Evolutionary conservation across 2,797 vertebrate species (phyloP).

Genomic region (Gymnoscopelus microlampas): DNA sequence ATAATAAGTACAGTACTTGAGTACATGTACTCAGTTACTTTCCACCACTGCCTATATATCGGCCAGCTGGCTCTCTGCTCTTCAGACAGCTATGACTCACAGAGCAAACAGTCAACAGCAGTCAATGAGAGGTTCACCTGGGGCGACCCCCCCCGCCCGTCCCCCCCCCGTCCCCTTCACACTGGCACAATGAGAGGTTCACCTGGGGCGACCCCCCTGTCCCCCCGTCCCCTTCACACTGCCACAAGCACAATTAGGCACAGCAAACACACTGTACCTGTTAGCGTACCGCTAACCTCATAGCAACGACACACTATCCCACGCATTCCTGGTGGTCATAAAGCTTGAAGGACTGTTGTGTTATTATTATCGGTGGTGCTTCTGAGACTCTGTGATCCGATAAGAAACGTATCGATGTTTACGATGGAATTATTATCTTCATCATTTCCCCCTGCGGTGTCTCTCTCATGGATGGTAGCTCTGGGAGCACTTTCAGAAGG

Average conservation of each 20-base stretch:
- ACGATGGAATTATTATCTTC: too few relatives aligned
- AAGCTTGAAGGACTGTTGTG: too few relatives aligned
- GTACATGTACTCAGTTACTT: too few relatives aligned
- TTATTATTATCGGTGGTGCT: too few relatives aligned
- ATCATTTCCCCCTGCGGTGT: too few relatives aligned
- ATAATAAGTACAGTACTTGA: too few relatives aligned
- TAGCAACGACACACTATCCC: too few relatives aligned
- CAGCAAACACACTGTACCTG: background rate
- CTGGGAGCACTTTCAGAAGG: slow-evolving; percentile 26
- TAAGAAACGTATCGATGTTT: too few relatives aligned
- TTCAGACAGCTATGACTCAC: slow-evolving; percentile 63
- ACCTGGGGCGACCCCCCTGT: slow-evolving; percentile 20
- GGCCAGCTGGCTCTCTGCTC: slow-evolving; percentile 67
- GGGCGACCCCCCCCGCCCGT: slow-evolving; percentile 39
- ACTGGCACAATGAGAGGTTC: slow-evolving; percentile 20
- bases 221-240: background rate
- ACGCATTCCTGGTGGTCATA: too few relatives aligned
- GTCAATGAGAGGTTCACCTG: slow-evolving; percentile 66
- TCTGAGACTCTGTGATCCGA: too few relatives aligned
- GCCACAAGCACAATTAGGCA: slow-evolving; percentile 33
- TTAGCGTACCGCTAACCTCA: too few relatives aligned
- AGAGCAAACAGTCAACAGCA: slow-evolving; percentile 61
- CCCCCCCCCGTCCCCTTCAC: background rate
- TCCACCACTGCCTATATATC: background rate
- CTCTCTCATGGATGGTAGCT: background rate